A percentile compares a stretch with the other conserved stretches of the same genome.
These are phyloP conservation scores for Vimba vimba DNA, from an alignment of 2,113 vertebrate species.

Conservation along the genomic window DNA sequence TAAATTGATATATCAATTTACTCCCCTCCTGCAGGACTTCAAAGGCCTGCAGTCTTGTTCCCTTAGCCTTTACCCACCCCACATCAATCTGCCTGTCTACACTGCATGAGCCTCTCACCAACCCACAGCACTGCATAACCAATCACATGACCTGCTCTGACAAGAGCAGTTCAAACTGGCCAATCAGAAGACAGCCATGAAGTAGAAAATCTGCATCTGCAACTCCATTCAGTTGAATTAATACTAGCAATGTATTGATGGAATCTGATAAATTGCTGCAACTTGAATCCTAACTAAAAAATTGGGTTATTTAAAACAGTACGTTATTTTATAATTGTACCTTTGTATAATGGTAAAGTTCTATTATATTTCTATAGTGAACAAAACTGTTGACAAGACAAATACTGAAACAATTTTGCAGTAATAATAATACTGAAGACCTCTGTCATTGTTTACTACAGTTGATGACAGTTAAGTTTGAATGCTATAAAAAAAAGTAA, in stretches of 20 bases:
- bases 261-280: neutral
- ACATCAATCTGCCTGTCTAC: conserved; percentile 86
- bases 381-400: neutral
- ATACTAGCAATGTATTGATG: neutral
- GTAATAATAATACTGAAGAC: neutral
- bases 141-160: conserved; percentile 61
- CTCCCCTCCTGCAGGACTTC: conserved; percentile 91
- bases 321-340: neutral
- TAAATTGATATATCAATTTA: conserved; percentile 96
- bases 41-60: conserved; percentile 85
- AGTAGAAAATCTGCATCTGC: neutral
- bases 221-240: neutral
- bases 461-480: neutral
- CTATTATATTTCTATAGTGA: neutral
- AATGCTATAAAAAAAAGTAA: neutral
- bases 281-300: neutral
- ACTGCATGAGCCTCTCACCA: conserved; percentile 72
- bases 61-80: conserved; percentile 85
- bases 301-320: neutral
- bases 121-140: conserved; percentile 60
- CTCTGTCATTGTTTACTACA: neutral
- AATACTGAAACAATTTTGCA: neutral
- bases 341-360: neutral
- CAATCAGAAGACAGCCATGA: neutral
- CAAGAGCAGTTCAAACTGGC: conserved; percentile 33